Evolutionary conservation across 1,140 invertebrate genomes (phyloP).

Genomic region (Diuraphis noxia): DNA sequence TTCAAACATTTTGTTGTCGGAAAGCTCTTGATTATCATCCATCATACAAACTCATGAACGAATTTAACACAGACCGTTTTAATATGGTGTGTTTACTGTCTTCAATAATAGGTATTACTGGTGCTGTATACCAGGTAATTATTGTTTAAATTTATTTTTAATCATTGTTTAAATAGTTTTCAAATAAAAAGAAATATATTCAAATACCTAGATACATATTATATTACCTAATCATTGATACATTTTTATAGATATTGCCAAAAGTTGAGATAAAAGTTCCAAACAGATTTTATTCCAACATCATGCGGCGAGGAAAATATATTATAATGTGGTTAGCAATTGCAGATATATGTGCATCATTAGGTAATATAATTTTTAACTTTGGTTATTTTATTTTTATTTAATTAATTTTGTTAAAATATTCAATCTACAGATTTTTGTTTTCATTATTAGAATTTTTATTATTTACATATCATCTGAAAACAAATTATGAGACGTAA

Average conservation of each 20-base stretch:
- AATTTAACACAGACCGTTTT: constrained; percentile 56
- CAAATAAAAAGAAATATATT: too few relatives aligned
- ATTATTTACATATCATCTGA: neutral
- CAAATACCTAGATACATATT: too few relatives aligned
- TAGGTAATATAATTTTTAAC: constrained; percentile 64
- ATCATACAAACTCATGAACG: constrained; percentile 54
- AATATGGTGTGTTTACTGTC: constrained; percentile 55
- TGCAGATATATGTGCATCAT: constrained; percentile 74
- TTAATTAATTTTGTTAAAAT: neutral
- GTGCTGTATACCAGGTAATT: constrained; percentile 70
- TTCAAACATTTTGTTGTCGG: constrained; percentile 58
- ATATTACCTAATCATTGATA: neutral
- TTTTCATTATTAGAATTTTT: neutral
- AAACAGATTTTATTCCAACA: constrained; percentile 64
- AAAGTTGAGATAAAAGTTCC: constrained; percentile 60
- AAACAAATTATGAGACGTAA: neutral
- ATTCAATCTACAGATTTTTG: neutral
- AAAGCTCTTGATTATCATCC: constrained; percentile 53
- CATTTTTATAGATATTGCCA: constrained; percentile 63
- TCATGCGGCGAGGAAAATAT: constrained; percentile 67
- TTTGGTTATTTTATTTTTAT: neutral
- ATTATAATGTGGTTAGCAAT: constrained; percentile 79
- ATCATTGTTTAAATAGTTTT: neutral
- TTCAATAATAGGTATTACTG: constrained; percentile 62
- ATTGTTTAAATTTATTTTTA: constrained; percentile 64